Evolutionary conservation across 2,113 vertebrate genomes (phyloP).

Genomic region (Sinocyclocheilus grahami): DNA sequence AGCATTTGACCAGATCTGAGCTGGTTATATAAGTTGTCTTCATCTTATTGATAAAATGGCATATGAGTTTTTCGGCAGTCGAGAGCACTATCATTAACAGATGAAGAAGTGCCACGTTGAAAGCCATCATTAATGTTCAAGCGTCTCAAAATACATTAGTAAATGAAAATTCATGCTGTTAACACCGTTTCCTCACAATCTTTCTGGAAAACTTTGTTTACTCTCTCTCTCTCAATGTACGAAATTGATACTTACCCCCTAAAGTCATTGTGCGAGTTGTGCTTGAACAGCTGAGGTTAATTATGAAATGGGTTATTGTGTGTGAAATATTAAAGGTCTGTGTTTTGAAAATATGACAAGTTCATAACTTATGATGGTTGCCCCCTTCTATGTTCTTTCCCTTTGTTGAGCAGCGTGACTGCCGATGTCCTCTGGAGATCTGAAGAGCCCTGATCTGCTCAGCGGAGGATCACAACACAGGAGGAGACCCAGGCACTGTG

Average conservation of each 20-base stretch:
- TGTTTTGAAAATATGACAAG: constrained; percentile 50
- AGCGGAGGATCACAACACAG: constrained; percentile 8
- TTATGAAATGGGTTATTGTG: constrained; percentile 16
- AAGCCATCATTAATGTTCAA: constrained; percentile 35
- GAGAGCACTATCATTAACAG: constrained; percentile 48
- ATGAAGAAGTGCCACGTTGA: constrained; percentile 35
- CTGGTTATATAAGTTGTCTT: constrained; percentile 19
- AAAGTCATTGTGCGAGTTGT: constrained; percentile 23
- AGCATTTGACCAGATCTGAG: neutral
- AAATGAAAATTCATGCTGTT: constrained; percentile 20
- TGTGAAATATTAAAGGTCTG: constrained; percentile 29
- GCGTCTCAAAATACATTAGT: constrained; percentile 22
- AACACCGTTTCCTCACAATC: constrained; percentile 18
- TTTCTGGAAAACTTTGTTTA: constrained; percentile 8
- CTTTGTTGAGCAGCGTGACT: constrained; percentile 49
- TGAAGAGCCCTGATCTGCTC: constrained; percentile 30
- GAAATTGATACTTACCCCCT: constrained; percentile 49
- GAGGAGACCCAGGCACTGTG: constrained; percentile 27
- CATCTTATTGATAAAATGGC: constrained; percentile 27
- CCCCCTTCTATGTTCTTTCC: constrained; percentile 33
- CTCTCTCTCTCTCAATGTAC: constrained; percentile 20
- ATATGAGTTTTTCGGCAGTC: constrained; percentile 33
- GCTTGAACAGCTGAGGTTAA: constrained; percentile 53
- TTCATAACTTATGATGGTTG: constrained; percentile 33
- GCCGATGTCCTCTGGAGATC: constrained; percentile 48